Percentiles rank a stretch among this genome's conserved stretches.
Conservation (phyloP, 2,113 vertebrate species). For the Dinomys branickii region DNA sequence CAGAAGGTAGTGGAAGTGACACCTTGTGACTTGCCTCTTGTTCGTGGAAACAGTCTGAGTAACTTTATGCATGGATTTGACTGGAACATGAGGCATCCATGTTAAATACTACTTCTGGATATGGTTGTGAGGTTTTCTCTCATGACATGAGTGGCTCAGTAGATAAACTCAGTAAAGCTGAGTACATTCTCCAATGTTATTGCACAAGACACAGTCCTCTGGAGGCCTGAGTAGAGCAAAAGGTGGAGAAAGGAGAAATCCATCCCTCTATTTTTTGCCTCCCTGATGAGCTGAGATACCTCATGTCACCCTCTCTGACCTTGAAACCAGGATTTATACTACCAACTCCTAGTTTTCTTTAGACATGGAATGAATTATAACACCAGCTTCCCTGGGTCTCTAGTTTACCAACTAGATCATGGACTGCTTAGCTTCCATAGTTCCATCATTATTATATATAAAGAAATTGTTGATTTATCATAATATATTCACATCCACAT, state of each 20-base stretch:
- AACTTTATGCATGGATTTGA: neutral
- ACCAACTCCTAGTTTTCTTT: neutral
- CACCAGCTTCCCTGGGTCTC: neutral
- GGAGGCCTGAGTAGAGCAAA: neutral
- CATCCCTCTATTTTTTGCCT: neutral
- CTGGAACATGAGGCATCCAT: neutral
- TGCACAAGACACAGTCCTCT: neutral
- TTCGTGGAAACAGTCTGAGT: neutral
- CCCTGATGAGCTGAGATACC: neutral
- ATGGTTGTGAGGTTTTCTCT: neutral
- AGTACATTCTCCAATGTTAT: accelerated
- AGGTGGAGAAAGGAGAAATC: neutral
- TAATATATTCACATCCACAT: neutral
- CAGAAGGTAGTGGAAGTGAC: neutral
- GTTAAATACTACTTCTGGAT: neutral
- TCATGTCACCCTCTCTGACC: neutral
- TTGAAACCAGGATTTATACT: neutral
- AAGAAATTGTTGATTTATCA: neutral
- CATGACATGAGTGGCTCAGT: neutral
- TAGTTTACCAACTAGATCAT: neutral
- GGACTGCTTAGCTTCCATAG: neutral
- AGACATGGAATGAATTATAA: neutral
- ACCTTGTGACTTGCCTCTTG: neutral
- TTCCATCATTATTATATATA: neutral
- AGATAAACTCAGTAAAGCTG: neutral